These are phyloP conservation scores for Elysia crispata DNA, from an alignment of 2,888 invertebrate genomes.

Conservation along the genomic window DNA sequence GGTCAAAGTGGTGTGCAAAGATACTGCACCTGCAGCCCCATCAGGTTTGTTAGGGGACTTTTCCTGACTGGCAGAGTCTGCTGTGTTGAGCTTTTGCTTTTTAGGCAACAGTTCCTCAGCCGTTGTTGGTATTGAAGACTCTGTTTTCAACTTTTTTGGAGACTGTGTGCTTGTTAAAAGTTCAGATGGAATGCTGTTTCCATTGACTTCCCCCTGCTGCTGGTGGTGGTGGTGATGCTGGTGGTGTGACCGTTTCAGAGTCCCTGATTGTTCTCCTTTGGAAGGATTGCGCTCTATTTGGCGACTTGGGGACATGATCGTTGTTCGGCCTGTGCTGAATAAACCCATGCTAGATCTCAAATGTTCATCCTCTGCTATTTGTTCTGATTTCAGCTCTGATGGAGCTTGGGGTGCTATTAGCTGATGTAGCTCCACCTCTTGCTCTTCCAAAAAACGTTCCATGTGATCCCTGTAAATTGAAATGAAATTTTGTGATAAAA, in stretches of 20 bases:
- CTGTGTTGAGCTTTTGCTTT: slow-evolving; percentile 23
- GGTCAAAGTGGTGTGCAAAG: slow-evolving; percentile 14
- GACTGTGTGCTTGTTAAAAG: slow-evolving; percentile 1
- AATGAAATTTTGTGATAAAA: no score
- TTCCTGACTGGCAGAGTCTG: background rate
- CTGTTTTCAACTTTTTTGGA: slow-evolving; percentile 47
- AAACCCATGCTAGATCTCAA: slow-evolving; percentile 1
- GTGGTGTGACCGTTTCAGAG: slow-evolving; percentile 35
- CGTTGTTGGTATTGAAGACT: background rate
- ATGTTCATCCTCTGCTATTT: slow-evolving; percentile 24
- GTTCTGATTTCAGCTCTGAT: slow-evolving; percentile 26
- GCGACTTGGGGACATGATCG: slow-evolving; percentile 37
- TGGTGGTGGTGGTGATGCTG: slow-evolving; percentile 44
- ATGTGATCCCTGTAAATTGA: slow-evolving; percentile 85
- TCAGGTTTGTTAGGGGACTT: background rate
- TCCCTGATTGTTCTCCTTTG: slow-evolving; percentile 17
- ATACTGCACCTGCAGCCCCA: background rate
- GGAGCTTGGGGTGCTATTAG: slow-evolving; percentile 52
- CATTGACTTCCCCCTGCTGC: slow-evolving; percentile 54
- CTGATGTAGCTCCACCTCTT: slow-evolving; percentile 77
- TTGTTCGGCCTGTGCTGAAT: slow-evolving; percentile 41
- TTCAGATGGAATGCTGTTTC: slow-evolving; percentile 51
- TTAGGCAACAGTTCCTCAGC: slow-evolving; percentile 40
- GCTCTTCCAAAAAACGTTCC: slow-evolving; percentile 91
- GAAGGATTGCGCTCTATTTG: slow-evolving; percentile 32